These are phyloP conservation scores for Phoenicopterus ruber DNA, from an alignment of 2,113 vertebrate genomes.

Conservation along the genomic window DNA sequence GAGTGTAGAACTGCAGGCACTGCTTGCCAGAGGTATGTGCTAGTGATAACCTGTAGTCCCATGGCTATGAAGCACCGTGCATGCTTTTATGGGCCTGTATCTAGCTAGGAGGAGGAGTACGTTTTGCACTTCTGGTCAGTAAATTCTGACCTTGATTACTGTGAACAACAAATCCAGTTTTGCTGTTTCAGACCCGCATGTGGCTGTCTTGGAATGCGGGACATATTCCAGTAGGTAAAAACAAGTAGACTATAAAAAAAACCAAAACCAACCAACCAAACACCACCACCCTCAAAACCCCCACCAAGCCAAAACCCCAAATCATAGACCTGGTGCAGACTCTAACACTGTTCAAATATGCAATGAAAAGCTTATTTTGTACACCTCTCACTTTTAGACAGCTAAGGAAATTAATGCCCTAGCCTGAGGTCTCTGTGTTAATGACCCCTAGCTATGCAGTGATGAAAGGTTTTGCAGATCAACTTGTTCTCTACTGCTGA, in stretches of 20 bases:
- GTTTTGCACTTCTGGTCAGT: background rate
- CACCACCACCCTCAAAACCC: too few species aligned
- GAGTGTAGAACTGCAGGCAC: background rate
- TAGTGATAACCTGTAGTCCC: background rate
- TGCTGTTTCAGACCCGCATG: background rate
- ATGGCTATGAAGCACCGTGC: background rate
- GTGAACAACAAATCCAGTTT: background rate
- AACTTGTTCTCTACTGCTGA: background rate
- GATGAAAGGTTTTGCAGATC: conserved; percentile 23
- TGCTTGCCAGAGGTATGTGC: background rate
- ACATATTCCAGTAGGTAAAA: background rate
- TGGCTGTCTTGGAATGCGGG: background rate
- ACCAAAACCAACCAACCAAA: background rate
- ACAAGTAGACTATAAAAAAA: background rate
- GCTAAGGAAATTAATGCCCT: conserved; percentile 5
- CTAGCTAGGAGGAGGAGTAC: background rate
- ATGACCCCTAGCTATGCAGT: conserved; percentile 31
- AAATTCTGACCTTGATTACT: background rate
- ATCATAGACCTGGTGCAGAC: background rate
- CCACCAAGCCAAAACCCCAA: background rate
- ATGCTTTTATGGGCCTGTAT: background rate
- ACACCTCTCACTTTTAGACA: background rate
- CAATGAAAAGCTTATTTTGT: background rate
- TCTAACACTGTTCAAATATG: background rate
- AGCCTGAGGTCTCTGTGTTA: conserved; percentile 9